These are phyloP conservation scores for Strongylocentrotus purpuratus DNA, from an alignment of 35 echinoderm and acorn worm genomes.

Conservation along the genomic window DNA sequence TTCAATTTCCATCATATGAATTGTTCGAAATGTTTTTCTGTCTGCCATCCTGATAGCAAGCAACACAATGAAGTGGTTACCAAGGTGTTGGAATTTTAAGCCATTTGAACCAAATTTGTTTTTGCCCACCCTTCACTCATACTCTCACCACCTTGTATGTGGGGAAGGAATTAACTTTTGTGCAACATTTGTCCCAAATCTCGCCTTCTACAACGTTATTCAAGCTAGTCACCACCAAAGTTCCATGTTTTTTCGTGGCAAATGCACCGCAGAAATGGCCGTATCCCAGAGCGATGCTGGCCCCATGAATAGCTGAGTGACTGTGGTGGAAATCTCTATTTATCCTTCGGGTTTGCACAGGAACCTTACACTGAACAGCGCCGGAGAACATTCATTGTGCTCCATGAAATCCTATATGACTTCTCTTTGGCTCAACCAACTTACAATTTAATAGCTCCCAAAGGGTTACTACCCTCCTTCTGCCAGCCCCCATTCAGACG, in stretches of 20 bases:
- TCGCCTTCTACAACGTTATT: not conserved
- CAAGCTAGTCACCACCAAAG: not conserved
- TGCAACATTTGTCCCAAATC: constrained; percentile 30
- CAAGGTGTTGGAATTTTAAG: not conserved
- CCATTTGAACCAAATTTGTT: not conserved
- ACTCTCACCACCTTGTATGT: not conserved
- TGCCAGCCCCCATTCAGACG: not conserved
- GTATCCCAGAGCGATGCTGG: constrained; percentile 5
- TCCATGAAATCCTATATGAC: constrained; percentile 30
- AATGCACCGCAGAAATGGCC: not conserved
- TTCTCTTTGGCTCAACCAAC: constrained; percentile 18
- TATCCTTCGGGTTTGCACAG: constrained; percentile 14
- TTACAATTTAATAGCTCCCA: constrained; percentile 46
- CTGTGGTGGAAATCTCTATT: constrained; percentile 12
- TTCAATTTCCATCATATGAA: too few species aligned
- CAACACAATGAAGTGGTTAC: not conserved
- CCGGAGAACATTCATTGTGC: constrained; percentile 25
- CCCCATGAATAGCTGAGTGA: constrained; percentile 28
- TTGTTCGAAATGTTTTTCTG: not conserved
- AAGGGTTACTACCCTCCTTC: not conserved
- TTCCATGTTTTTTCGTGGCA: not conserved
- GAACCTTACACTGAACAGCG: constrained; percentile 37
- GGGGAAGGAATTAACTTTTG: constrained; percentile 38
- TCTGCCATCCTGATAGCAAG: not conserved
- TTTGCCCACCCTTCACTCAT: not conserved